Base-by-base conservation (phyloP, 2,888 invertebrate species). In the Abscondita cerata region DNA sequence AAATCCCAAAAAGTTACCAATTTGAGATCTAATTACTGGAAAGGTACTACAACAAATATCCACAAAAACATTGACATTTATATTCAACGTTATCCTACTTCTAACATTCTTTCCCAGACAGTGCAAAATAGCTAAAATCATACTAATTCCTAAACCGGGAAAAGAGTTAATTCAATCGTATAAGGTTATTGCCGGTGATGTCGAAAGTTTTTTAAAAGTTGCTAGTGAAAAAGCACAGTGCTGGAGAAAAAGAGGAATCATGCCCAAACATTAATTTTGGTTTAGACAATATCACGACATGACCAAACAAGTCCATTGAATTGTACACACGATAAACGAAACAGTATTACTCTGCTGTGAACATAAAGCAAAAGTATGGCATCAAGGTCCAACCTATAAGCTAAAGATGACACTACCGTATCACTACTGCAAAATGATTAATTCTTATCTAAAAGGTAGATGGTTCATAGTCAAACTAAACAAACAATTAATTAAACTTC, bases 381-480 rank as follows among this genome's bases (percentile, higher is more conserved):
- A 36, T 36, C 36, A 36, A 36, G 36, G 11, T 11, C 11, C 11
- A 36, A 9, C 4, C 36, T 36, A 36, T 36, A 18, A 1, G n/a
- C 16, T 44, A 18, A 44, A 44, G 18, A 41, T 41, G 8, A 40
- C 40, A n/a, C 12, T 12, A 18, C 18, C 44, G 18, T 44, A 44
- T 15, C 44, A 44, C 18, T 44, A 16, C 44, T 44, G 18, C 44
- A 18, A 44, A 44, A 44, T 16, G 11, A 16, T 47, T n/a, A 47
- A 16, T 5, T 51, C 13, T 18, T 50, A 50, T 33, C 50, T 52
- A 11, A 36, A 52, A 52, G 20, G 31, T 20, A 52, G 31, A 52
- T 52, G 52, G 40, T 52, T 40, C 13, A 9, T 52, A 12, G 11
- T 44, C 18, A 44, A 44, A 44, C 44, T 44, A 18, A 44, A 44